Conservation (phyloP, 2,113 vertebrate genomes). For the Collichthys lucidus region DNA sequence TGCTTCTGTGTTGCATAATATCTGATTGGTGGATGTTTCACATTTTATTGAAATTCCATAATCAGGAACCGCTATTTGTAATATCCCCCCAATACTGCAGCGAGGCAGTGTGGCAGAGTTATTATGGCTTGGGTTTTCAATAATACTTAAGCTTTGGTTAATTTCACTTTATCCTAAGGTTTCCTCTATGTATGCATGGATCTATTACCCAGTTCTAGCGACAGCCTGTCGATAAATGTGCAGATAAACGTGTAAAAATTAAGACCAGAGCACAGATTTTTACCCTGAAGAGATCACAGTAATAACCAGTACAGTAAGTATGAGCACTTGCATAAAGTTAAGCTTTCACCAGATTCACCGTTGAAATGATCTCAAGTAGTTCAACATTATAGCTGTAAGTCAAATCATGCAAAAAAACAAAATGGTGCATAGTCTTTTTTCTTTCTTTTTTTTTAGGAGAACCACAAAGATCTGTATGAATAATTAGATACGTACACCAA, state of each 20-base stretch:
- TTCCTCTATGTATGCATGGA: background rate
- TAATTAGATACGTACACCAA: slow-evolving; percentile 55
- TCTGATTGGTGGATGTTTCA: background rate
- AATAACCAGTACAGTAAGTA: slow-evolving; percentile 68
- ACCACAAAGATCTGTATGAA: slow-evolving; percentile 39
- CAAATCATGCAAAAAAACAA: slow-evolving; percentile 56
- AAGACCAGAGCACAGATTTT: slow-evolving; percentile 42
- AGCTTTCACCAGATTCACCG: slow-evolving; percentile 48
- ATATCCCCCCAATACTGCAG: background rate
- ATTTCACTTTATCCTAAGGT: slow-evolving; percentile 11
- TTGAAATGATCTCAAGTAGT: slow-evolving; percentile 53
- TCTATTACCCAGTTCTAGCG: slow-evolving; percentile 4
- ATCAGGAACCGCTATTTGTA: slow-evolving; percentile 4
- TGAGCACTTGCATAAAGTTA: slow-evolving; percentile 61
- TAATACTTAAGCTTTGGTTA: slow-evolving; percentile 37
- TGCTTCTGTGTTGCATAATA: slow-evolving; percentile 25
- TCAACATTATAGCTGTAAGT: slow-evolving; percentile 46
- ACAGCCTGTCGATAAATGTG: slow-evolving; percentile 12
- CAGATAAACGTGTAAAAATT: slow-evolving; percentile 35
- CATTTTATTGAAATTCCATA: slow-evolving; percentile 27
- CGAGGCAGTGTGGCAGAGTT: slow-evolving; percentile 3
- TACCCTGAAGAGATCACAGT: slow-evolving; percentile 73
- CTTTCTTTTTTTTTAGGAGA: slow-evolving; percentile 6
- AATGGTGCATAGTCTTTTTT: slow-evolving; percentile 58
- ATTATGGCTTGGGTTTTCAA: slow-evolving; percentile 44